Conservation (phyloP, 2,888 invertebrate species). For the Gasteruption jaculator region DNA sequence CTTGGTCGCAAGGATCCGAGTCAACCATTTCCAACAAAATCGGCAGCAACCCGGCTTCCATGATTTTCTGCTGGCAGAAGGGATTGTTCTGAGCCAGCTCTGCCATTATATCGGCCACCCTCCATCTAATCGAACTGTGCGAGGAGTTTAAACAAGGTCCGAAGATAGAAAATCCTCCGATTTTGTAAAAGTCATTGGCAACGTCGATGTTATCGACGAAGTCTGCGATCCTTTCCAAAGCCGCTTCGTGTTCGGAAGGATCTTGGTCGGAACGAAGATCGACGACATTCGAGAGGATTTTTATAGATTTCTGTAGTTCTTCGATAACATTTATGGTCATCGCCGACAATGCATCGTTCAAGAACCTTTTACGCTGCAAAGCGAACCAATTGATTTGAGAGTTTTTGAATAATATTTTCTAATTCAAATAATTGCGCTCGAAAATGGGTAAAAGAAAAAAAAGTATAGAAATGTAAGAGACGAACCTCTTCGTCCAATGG, state of each 20-base stretch:
- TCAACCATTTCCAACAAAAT: slow-evolving; percentile 60
- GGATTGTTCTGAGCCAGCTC: slow-evolving; percentile 83
- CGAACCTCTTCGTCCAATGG: slow-evolving; percentile 65
- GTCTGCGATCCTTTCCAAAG: slow-evolving; percentile 66
- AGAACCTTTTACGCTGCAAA: slow-evolving; percentile 65
- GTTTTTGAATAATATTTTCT: neutral
- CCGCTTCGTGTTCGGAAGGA: slow-evolving; percentile 58
- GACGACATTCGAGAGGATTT: slow-evolving; percentile 56
- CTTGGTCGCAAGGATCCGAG: slow-evolving; percentile 55
- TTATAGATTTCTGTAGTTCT: slow-evolving; percentile 62
- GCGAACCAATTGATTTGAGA: slow-evolving; percentile 6
- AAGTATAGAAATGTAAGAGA: too few relatives aligned
- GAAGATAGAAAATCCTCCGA: slow-evolving; percentile 76
- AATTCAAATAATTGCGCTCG: neutral
- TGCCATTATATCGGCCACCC: slow-evolving; percentile 68
- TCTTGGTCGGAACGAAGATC: slow-evolving; percentile 55
- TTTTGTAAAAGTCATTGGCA: slow-evolving; percentile 80
- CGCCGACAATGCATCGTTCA: slow-evolving; percentile 67
- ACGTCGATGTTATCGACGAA: slow-evolving; percentile 73
- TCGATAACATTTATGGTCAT: slow-evolving; percentile 69
- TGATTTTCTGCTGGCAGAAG: slow-evolving; percentile 69
- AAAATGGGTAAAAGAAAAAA: neutral
- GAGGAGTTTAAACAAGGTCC: slow-evolving; percentile 62
- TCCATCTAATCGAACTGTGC: slow-evolving; percentile 60
- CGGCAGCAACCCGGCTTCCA: slow-evolving; percentile 64